phyloP scores from a whole-genome alignment of 2,888 invertebrate genomes.

The Ormyrus rosae region DNA sequence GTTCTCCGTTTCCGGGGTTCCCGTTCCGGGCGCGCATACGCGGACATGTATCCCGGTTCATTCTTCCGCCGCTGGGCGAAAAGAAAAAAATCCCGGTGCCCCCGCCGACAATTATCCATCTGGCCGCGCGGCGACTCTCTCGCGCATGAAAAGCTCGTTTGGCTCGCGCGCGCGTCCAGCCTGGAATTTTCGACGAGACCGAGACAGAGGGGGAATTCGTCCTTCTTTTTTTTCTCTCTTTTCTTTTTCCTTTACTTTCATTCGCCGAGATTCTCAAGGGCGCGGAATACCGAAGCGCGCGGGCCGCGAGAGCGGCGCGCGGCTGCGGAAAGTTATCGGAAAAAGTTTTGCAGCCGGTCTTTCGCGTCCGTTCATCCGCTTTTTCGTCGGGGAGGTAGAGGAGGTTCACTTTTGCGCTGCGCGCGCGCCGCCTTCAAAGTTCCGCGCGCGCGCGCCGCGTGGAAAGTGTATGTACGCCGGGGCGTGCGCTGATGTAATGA shows the following conservation, averaged over 20 bases:
- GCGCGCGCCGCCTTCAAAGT: not conserved
- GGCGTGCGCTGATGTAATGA: no score
- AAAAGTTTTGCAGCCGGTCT: constrained; percentile 8
- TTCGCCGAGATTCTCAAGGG: not conserved
- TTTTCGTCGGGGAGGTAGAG: not conserved
- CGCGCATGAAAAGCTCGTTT: constrained; percentile 28
- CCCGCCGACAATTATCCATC: constrained; percentile 29
- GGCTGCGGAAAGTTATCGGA: constrained; percentile 23
- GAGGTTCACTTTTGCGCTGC: constrained; percentile 16
- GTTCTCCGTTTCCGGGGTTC: not conserved
- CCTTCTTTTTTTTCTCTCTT: not conserved
- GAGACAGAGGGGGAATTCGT: not conserved
- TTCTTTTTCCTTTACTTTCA: not conserved
- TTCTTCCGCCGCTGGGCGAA: not conserved
- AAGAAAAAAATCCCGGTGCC: constrained; percentile 24
- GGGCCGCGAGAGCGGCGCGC: not conserved
- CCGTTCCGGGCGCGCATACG: not conserved
- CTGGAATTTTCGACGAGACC: constrained; percentile 16
- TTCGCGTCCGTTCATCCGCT: not conserved
- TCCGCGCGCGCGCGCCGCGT: not conserved
- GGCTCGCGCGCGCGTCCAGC: constrained; percentile 12
- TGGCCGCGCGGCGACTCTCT: not conserved
- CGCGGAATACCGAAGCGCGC: constrained; percentile 10
- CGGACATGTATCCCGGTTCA: not conserved
- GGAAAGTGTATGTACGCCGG: no score